These are phyloP conservation scores for Lycia hirtaria DNA, from an alignment of 2,888 invertebrate genomes.

Conservation along the genomic window DNA sequence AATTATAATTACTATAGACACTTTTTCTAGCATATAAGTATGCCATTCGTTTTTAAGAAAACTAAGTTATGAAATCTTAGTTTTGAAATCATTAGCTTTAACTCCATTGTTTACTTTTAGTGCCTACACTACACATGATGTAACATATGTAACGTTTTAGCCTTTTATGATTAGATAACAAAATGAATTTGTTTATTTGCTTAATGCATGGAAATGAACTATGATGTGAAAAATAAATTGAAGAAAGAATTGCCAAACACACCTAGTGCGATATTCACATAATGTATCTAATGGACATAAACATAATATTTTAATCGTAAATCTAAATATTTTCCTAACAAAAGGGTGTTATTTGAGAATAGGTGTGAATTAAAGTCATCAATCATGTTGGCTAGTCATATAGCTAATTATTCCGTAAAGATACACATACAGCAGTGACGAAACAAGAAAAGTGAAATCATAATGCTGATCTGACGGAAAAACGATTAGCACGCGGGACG, in stretches of 20 bases:
- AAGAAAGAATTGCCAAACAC: no score
- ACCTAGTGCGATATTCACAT: neutral
- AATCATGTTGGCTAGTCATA: neutral
- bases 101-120: neutral
- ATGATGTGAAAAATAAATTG: neutral
- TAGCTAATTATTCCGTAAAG: neutral
- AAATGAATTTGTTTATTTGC: neutral
- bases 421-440: constrained; percentile 8
- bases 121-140: neutral
- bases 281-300: neutral
- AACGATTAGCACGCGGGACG: constrained; percentile 41
- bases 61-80: neutral
- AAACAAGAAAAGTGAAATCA: constrained; percentile 42
- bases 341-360: neutral
- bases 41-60: no score
- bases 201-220: neutral
- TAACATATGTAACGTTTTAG: neutral
- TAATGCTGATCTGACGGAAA: constrained; percentile 33
- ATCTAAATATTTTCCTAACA: neutral
- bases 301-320: neutral
- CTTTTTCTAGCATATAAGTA: no score
- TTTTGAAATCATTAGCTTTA: neutral
- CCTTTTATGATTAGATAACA: neutral
- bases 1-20: no score
- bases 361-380: neutral